These are phyloP conservation scores for Pedionomus torquatus DNA, from an alignment of 2,113 vertebrate genomes.

Conservation along the genomic window DNA sequence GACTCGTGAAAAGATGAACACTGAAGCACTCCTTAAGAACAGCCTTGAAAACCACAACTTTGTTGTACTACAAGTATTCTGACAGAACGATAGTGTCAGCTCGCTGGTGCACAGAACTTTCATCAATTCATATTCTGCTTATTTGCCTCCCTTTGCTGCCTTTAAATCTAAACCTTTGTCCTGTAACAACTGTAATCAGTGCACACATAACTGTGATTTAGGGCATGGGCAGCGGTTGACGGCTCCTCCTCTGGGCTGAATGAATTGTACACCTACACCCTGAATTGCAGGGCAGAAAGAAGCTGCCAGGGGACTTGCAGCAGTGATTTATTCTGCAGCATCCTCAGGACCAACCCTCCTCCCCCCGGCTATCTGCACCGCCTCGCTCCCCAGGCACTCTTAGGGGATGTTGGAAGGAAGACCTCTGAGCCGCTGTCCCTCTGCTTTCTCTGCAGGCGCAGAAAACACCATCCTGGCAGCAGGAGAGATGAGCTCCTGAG, in stretches of 20 bases:
- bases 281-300: not conserved
- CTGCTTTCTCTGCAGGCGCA: not conserved
- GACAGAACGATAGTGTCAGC: not conserved
- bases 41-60: not conserved
- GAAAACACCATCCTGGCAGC: not conserved
- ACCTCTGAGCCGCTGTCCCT: rapidly evolving
- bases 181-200: not conserved
- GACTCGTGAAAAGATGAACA: not conserved
- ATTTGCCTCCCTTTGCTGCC: not conserved
- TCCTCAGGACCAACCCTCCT: not conserved
- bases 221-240: not conserved
- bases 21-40: not conserved
- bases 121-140: not conserved
- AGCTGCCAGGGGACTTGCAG: not conserved
- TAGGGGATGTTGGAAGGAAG: not conserved
- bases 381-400: not conserved
- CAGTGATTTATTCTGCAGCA: not conserved
- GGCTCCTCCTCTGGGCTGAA: not conserved
- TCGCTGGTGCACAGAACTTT: not conserved
- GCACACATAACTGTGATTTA: not conserved
- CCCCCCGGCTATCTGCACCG: not conserved
- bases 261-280: not conserved
- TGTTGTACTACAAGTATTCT: not conserved
- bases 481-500: not conserved
- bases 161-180: not conserved